These are phyloP conservation scores for Cantharis nigra DNA, from an alignment of 2,888 invertebrate genomes.

Conservation along the genomic window DNA sequence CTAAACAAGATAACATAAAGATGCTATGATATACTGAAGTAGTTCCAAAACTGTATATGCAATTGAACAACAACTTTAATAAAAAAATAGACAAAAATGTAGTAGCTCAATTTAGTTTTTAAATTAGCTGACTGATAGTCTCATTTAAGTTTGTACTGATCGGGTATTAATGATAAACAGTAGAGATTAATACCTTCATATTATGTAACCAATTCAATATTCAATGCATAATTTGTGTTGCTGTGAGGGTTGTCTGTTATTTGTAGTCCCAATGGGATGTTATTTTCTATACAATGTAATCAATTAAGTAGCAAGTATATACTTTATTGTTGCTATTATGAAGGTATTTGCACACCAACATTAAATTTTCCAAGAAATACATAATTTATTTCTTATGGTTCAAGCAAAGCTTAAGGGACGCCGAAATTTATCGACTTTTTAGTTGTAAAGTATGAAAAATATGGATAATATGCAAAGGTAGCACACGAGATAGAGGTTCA, in stretches of 20 bases:
- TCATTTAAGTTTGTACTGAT: neutral
- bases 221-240: neutral
- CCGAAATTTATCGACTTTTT: no score
- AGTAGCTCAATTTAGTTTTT: no score
- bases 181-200: neutral
- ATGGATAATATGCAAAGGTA: no score
- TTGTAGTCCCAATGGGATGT: neutral
- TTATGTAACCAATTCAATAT: neutral
- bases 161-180: neutral
- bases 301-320: neutral
- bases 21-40: neutral
- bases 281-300: neutral
- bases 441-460: no score
- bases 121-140: no score
- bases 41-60: neutral
- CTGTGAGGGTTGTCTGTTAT: neutral
- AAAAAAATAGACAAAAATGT: neutral
- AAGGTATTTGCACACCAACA: neutral
- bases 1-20: neutral
- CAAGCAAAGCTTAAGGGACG: no score
- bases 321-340: neutral
- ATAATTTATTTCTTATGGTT: no score
- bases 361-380: neutral
- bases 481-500: no score
- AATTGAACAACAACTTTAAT: neutral